Evolutionary conservation across 2,888 invertebrate genomes (phyloP).

Genomic region (Dynastes tityus): DNA sequence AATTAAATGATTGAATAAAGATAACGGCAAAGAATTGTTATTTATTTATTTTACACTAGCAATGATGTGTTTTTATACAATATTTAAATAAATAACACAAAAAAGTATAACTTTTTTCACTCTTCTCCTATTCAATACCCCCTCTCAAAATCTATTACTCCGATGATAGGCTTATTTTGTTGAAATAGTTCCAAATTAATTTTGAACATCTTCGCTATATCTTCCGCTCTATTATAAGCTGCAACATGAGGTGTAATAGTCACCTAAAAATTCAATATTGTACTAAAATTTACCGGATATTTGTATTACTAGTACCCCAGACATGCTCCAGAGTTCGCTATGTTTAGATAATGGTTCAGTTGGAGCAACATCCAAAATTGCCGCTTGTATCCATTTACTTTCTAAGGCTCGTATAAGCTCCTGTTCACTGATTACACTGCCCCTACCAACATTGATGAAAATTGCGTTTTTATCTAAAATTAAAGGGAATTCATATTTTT

Average conservation of each 20-base stretch:
- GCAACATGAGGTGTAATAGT: conserved; percentile 71
- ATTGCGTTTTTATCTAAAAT: conserved; percentile 58
- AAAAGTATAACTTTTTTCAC: conserved; percentile 10
- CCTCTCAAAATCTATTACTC: conserved; percentile 66
- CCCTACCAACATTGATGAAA: conserved; percentile 76
- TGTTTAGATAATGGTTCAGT: conserved; percentile 71
- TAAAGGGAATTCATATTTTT: background rate
- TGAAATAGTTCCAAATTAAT: conserved; percentile 69
- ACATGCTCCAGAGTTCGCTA: conserved; percentile 72
- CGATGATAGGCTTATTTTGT: conserved; percentile 65
- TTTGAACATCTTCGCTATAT: conserved; percentile 70
- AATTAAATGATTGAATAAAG: conserved; percentile 26
- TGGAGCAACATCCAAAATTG: conserved; percentile 74
- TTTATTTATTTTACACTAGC: conserved; percentile 41
- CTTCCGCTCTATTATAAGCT: conserved; percentile 66
- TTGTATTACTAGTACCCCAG: conserved; percentile 60
- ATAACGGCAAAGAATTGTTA: conserved; percentile 17
- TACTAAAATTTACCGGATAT: background rate
- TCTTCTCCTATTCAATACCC: conserved; percentile 66
- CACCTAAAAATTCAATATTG: conserved; percentile 63
- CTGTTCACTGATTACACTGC: conserved; percentile 72
- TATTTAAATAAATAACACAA: conserved; percentile 25
- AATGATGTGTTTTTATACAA: conserved; percentile 34
- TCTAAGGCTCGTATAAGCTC: conserved; percentile 72
- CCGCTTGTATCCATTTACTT: conserved; percentile 73